Conservation (phyloP, 2,113 vertebrate genomes). For the Gymnobelideus leadbeateri region DNA sequence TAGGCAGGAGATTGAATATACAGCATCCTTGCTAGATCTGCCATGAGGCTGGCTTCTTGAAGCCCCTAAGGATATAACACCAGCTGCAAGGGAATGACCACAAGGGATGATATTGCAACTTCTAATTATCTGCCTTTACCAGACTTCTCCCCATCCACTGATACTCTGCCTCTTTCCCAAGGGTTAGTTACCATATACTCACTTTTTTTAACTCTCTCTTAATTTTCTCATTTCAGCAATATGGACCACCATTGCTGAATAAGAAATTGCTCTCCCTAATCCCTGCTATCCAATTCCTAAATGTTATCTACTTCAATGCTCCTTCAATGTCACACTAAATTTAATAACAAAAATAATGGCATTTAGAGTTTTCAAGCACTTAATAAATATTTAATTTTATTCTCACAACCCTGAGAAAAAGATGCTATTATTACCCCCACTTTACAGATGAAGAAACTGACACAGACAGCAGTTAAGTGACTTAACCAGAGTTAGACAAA, state of each 20-base stretch:
- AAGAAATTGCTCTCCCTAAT: neutral
- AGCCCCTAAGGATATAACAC: neutral
- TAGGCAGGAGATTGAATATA: neutral
- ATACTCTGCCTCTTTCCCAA: neutral
- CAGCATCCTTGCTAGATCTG: neutral
- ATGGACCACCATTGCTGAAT: neutral
- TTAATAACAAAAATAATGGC: neutral
- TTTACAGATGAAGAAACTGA: neutral
- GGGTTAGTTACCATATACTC: neutral
- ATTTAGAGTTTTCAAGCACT: neutral
- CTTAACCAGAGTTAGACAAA: slow-evolving; percentile 1
- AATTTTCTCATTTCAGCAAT: neutral
- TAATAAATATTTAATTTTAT: neutral
- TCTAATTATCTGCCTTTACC: neutral
- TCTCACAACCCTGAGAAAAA: neutral
- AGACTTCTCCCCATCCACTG: neutral
- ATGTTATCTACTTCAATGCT: neutral
- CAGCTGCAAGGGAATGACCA: neutral
- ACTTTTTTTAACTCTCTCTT: neutral
- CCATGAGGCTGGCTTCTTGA: neutral
- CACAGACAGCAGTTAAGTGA: neutral
- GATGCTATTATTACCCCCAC: neutral
- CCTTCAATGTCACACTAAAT: neutral
- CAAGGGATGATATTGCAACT: neutral
- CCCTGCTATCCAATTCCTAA: neutral